A percentile compares a stretch with the other conserved stretches of the same genome.
These are phyloP conservation scores for Alaudala cheleensis DNA, from an alignment of 2,113 vertebrate genomes.

Conservation along the genomic window DNA sequence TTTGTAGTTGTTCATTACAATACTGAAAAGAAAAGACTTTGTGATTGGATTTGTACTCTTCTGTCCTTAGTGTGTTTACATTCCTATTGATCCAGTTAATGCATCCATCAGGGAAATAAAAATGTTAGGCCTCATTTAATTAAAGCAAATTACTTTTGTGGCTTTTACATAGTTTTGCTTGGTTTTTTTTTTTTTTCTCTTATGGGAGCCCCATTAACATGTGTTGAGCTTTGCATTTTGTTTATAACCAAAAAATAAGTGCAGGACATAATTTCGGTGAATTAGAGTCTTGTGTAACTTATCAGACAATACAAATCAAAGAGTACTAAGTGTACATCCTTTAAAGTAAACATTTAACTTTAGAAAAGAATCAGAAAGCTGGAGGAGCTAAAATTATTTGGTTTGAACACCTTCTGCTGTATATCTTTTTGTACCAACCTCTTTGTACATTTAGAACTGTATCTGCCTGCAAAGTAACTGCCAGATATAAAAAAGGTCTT, in stretches of 20 bases:
- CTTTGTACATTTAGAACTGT: neutral
- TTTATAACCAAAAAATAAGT: neutral
- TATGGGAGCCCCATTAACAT: neutral
- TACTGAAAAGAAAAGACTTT: slow-evolving; percentile 8
- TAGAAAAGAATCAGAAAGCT: neutral
- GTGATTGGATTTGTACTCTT: slow-evolving; percentile 46
- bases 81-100: slow-evolving; percentile 62
- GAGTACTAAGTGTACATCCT: neutral
- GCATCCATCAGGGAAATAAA: slow-evolving; percentile 57
- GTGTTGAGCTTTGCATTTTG: neutral
- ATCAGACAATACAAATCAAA: neutral
- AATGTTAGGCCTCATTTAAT: slow-evolving; percentile 54
- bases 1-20: slow-evolving; percentile 1
- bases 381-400: neutral
- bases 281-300: neutral
- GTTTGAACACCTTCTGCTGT: neutral
- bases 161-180: slow-evolving; percentile 37
- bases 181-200: neutral
- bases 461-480: neutral
- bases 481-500: neutral
- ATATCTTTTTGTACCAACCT: neutral
- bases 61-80: neutral
- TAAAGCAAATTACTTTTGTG: slow-evolving; percentile 60
- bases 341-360: neutral
- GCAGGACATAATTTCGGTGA: neutral